These are phyloP conservation scores for Huso huso DNA, from an alignment of 2,797 vertebrate species.

Conservation along the genomic window DNA sequence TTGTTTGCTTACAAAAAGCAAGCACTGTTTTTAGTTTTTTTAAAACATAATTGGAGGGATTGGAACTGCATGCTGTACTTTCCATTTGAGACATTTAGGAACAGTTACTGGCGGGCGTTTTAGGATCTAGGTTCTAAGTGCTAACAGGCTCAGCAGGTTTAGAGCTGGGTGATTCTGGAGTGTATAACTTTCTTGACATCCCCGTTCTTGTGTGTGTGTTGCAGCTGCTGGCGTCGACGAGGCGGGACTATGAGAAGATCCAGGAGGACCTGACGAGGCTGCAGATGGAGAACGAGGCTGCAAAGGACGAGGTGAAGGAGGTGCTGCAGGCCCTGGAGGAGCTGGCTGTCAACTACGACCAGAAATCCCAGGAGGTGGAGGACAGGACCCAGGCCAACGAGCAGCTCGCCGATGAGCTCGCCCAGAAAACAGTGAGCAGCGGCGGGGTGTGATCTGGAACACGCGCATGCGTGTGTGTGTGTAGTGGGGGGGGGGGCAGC, in stretches of 20 bases:
- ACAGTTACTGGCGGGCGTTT: too few relatives aligned
- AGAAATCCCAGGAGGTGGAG: constrained; percentile 91
- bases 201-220: neutral
- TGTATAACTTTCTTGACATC: too few relatives aligned
- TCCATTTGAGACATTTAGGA: too few relatives aligned
- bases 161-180: too few relatives aligned
- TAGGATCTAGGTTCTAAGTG: too few relatives aligned
- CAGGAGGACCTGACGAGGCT: constrained; percentile 82
- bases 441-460: neutral
- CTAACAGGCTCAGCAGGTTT: too few relatives aligned
- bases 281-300: constrained; percentile 77
- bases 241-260: constrained; percentile 78
- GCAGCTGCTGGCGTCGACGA: constrained; percentile 73
- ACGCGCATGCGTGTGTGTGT: neutral
- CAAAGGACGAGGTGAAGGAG: constrained; percentile 94
- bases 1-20: too few relatives aligned
- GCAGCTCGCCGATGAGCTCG: constrained; percentile 78
- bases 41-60: too few relatives aligned
- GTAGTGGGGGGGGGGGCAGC: neutral
- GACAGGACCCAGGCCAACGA: constrained; percentile 72
- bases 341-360: constrained; percentile 94
- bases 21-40: too few relatives aligned
- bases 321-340: constrained; percentile 94
- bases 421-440: constrained; percentile 70
- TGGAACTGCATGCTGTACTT: too few relatives aligned